Evolutionary conservation across 2,113 vertebrate genomes (phyloP).

Genomic region (Propithecus coquereli): DNA sequence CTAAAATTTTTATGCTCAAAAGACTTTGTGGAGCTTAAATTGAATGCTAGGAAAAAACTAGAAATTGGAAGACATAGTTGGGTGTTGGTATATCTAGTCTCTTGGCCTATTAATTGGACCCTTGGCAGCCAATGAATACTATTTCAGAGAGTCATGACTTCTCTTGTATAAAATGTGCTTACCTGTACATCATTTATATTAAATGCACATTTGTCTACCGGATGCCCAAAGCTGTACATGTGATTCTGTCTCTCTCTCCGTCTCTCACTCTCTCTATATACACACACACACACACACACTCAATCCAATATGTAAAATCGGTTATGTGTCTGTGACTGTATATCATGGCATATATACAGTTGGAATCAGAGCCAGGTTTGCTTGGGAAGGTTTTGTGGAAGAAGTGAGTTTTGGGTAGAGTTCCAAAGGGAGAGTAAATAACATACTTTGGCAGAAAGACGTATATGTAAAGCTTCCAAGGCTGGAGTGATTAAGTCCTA

Average conservation of each 20-base stretch:
- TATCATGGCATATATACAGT: neutral
- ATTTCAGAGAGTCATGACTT: neutral
- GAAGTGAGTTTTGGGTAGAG: neutral
- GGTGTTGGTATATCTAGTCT: neutral
- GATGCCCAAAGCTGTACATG: neutral
- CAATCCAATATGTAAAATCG: neutral
- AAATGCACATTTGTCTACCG: neutral
- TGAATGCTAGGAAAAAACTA: neutral
- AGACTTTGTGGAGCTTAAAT: neutral
- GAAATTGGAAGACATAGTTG: neutral
- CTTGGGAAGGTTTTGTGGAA: slow-evolving; percentile 21
- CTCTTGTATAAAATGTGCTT: neutral
- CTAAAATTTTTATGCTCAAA: neutral
- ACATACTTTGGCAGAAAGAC: neutral
- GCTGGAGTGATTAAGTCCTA: neutral
- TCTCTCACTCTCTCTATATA: neutral
- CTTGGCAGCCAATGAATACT: neutral
- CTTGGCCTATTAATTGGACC: neutral
- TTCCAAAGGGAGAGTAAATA: neutral
- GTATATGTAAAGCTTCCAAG: neutral
- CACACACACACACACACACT: neutral
- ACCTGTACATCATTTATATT: neutral
- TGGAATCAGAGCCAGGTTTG: neutral
- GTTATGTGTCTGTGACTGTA: neutral
- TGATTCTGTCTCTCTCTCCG: neutral